These are phyloP conservation scores for Trachythela sp. DNA, from an alignment of 64 coral and sea anemone species.

Conservation along the genomic window DNA sequence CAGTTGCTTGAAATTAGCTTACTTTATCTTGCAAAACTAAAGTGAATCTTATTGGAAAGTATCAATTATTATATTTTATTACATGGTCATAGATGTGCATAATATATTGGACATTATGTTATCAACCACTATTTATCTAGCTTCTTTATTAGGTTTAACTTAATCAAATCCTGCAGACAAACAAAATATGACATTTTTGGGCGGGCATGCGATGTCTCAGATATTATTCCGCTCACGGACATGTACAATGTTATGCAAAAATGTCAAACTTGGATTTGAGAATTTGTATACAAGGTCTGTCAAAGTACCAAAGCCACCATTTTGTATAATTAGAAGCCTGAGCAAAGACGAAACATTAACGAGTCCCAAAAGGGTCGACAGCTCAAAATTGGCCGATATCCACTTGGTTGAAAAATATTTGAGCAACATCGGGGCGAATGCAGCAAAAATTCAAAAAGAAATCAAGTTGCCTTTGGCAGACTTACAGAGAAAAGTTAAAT, in stretches of 20 bases:
- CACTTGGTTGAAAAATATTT: not conserved
- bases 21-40: not conserved
- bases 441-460: not conserved
- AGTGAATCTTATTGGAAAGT: not conserved
- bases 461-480: not conserved
- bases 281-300: not conserved
- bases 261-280: not conserved
- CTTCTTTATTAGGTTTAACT: too few relatives aligned
- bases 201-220: not conserved
- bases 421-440: not conserved
- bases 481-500: not conserved
- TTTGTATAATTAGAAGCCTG: not conserved
- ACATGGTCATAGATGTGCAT: too few relatives aligned
- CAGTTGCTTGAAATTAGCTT: not conserved
- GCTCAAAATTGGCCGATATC: not conserved
- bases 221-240: not conserved
- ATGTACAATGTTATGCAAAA: not conserved
- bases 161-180: too few relatives aligned
- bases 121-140: too few relatives aligned
- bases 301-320: not conserved
- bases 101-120: too few relatives aligned
- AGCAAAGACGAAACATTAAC: not conserved
- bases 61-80: too few relatives aligned
- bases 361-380: not conserved
- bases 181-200: not conserved